Conservation (phyloP, 2,797 vertebrate genomes). For the Characodon lateralis region DNA sequence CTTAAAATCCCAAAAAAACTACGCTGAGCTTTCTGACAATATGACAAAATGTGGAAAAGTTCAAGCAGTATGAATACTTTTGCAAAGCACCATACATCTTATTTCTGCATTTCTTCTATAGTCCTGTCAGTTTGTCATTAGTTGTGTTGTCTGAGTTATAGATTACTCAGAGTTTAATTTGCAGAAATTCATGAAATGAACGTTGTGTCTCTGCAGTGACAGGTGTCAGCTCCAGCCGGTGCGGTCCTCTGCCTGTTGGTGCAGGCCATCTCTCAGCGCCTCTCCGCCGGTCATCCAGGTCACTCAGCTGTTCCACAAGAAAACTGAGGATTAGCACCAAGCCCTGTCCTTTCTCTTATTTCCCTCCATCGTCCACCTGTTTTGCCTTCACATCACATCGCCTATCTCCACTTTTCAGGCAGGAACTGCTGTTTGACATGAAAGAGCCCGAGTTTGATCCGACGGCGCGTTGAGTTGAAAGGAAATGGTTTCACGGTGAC, state of each 20-base stretch:
- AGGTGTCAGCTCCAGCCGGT: conserved; percentile 64
- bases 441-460: conserved; percentile 4
- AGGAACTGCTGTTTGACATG: conserved; percentile 1
- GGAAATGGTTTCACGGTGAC: background rate
- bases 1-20: background rate
- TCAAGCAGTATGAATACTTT: background rate
- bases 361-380: background rate
- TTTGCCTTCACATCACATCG: background rate
- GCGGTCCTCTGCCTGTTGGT: conserved; percentile 78
- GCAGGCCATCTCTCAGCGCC: conserved; percentile 68
- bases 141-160: conserved; percentile 2
- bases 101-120: conserved; percentile 16
- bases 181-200: background rate
- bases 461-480: conserved; percentile 1
- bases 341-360: background rate
- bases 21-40: background rate
- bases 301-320: conserved; percentile 65
- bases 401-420: background rate
- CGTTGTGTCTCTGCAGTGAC: conserved; percentile 45
- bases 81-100: background rate
- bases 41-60: conserved; percentile 1
- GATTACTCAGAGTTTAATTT: background rate
- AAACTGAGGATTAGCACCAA: conserved; percentile 51
- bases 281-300: conserved; percentile 79
- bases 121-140: conserved; percentile 8